Evolutionary conservation across 1,140 invertebrate species (phyloP), one percentile per base, ranked within the genome.

Genomic region (Panagrolaimus sp.): DNA sequence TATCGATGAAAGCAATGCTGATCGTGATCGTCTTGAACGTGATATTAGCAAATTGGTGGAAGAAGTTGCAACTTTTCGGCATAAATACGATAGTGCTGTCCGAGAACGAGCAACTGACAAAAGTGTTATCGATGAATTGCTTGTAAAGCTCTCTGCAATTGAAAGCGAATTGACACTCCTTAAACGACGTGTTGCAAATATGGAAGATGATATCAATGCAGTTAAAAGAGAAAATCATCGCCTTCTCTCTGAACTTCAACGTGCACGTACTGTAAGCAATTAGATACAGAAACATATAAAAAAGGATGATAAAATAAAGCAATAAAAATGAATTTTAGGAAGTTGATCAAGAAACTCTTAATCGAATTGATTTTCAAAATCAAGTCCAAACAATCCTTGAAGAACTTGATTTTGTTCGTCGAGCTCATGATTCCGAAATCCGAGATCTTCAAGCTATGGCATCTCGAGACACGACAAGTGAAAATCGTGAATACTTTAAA

Each of bases 401-500:
- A 66, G 80, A 82, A 65, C 82, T 83, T 43, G 82, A 83, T 44
- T 82, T 82, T 66, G 73, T 82, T 15, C 71, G 73, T 45, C 67
- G 80, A 9, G 82, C 80, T 28, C 82, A 82, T 58, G 82, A 82
- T 43, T 69, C 72, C 83, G 86, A 87, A 77, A 82, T 87, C 63
- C 85, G 85, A 74, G 86, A 87, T 68, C 78, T 87, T 15, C 84
- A 85, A 43, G 84, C 85, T 17, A 81, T 87, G 71, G 82, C 84
- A n/a, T 85, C 85, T 73, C 75, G 85, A n/a, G 85, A 87, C 77
- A 85, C 86, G 0, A 86, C 85, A 1, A 82, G 79, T 32, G 85
- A 86, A 71, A 86, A 86, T 80, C 83, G 86, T 5, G 85, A 87
- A 69, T 86, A 83, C 82, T 83, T 83, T 76, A 74, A 85, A 77